phyloP scores from a whole-genome alignment of 2,888 invertebrate species.

The Folsomia manolachei region DNA sequence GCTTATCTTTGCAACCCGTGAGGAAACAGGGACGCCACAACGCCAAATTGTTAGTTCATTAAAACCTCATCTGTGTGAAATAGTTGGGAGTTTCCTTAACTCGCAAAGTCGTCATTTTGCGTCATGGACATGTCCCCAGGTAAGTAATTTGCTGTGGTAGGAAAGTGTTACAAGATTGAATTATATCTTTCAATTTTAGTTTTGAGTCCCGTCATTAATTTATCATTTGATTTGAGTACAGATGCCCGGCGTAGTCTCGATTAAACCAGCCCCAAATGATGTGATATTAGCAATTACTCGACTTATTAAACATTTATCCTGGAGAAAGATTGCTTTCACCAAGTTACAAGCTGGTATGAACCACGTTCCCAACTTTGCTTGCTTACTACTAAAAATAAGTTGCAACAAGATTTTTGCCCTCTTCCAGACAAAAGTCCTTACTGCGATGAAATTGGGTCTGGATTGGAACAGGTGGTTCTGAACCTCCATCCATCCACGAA shows the following conservation, averaged over 20 bases:
- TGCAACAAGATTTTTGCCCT: background rate
- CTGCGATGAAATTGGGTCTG: slow-evolving; percentile 47
- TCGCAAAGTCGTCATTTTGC: slow-evolving; percentile 42
- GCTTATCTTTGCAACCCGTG: slow-evolving; percentile 44
- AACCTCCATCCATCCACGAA: slow-evolving; percentile 23
- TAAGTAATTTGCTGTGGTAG: slow-evolving; percentile 6
- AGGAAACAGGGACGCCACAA: too few relatives aligned
- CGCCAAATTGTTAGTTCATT: slow-evolving; percentile 48
- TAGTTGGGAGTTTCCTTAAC: slow-evolving; percentile 45
- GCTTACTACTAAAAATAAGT: background rate
- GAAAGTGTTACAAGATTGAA: background rate
- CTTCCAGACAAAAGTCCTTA: slow-evolving; percentile 47
- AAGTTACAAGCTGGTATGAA: slow-evolving; percentile 48
- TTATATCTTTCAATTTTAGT: background rate
- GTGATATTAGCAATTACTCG: slow-evolving; percentile 47
- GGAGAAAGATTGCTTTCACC: slow-evolving; percentile 45
- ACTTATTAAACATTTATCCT: slow-evolving; percentile 42
- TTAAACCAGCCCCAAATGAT: slow-evolving; percentile 44
- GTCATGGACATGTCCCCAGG: slow-evolving; percentile 50
- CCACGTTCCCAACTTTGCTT: too few relatives aligned
- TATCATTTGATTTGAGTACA: slow-evolving; percentile 10
- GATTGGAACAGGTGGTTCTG: slow-evolving; percentile 36
- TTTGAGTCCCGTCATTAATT: background rate
- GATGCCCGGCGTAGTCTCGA: slow-evolving; percentile 45
- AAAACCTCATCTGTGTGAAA: slow-evolving; percentile 46